These are phyloP conservation scores for Mesitornis unicolor DNA, from an alignment of 2,113 vertebrate species.

Conservation along the genomic window DNA sequence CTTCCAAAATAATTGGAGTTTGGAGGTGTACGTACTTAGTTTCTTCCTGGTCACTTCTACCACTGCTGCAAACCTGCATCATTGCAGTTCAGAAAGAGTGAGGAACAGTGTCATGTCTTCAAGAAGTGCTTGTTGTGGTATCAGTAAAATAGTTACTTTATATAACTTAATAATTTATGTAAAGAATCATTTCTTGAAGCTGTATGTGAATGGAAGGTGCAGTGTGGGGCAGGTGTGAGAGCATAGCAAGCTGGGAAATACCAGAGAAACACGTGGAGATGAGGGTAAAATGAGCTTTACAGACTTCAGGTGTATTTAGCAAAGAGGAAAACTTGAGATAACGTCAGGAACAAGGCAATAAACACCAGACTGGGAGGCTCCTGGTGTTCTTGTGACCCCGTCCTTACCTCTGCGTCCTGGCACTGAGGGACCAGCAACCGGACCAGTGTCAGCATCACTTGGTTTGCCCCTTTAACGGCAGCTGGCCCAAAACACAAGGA, in stretches of 20 bases:
- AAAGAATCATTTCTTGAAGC: too few relatives aligned
- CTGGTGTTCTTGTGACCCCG: background rate
- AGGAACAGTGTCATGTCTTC: background rate
- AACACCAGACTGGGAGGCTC: background rate
- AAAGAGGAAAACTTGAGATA: background rate
- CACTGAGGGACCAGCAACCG: too few relatives aligned
- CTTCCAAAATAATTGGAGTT: background rate
- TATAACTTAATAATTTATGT: too few relatives aligned
- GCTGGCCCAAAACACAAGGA: too few relatives aligned
- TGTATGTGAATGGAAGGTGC: background rate
- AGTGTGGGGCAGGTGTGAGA: background rate
- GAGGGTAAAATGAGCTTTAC: background rate
- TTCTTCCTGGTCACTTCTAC: background rate
- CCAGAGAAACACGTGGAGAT: too few relatives aligned
- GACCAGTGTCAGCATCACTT: too few relatives aligned
- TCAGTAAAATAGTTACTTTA: too few relatives aligned
- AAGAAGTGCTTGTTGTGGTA: too few relatives aligned
- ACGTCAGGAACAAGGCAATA: background rate
- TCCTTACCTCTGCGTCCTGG: rapidly evolving
- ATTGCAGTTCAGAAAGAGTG: rapidly evolving
- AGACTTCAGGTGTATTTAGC: background rate
- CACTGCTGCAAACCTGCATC: background rate
- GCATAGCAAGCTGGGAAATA: background rate
- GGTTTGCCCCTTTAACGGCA: too few relatives aligned
- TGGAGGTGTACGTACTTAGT: too few relatives aligned